Percentiles rank a stretch among this genome's conserved stretches.
Evolutionary conservation across 2,888 invertebrate genomes (phyloP).

Genomic region (Norana najaformis): DNA sequence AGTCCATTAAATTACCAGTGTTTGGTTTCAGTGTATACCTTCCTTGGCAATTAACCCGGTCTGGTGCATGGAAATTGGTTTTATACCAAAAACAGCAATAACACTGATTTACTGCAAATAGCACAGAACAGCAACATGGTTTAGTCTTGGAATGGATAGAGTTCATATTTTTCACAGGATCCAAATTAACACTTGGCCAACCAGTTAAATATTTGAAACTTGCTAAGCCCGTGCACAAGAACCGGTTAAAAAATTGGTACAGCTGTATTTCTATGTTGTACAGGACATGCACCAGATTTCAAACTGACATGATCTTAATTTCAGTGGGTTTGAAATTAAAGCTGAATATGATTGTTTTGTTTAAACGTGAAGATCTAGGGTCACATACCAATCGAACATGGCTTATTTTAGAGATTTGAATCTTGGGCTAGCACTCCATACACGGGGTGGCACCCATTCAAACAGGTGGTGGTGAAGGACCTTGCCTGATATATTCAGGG

Average conservation of each 20-base stretch:
- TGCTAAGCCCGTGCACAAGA: neutral
- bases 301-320: neutral
- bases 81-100: neutral
- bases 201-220: neutral
- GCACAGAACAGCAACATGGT: neutral
- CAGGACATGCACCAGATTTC: neutral
- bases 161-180: constrained; percentile 5
- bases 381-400: too few relatives aligned
- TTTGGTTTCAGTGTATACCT: neutral
- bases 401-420: too few relatives aligned
- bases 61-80: neutral
- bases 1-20: neutral
- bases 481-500: too few relatives aligned
- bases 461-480: too few relatives aligned
- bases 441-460: too few relatives aligned
- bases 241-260: neutral
- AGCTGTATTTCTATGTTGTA: neutral
- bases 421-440: too few relatives aligned
- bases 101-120: neutral
- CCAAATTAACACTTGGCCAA: neutral
- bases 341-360: neutral
- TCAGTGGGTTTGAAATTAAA: neutral
- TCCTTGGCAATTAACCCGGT: neutral
- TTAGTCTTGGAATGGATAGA: constrained; percentile 3
- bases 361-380: neutral